These are phyloP conservation scores for Ceratina japonica DNA, from an alignment of 1,140 invertebrate genomes.

Conservation along the genomic window DNA sequence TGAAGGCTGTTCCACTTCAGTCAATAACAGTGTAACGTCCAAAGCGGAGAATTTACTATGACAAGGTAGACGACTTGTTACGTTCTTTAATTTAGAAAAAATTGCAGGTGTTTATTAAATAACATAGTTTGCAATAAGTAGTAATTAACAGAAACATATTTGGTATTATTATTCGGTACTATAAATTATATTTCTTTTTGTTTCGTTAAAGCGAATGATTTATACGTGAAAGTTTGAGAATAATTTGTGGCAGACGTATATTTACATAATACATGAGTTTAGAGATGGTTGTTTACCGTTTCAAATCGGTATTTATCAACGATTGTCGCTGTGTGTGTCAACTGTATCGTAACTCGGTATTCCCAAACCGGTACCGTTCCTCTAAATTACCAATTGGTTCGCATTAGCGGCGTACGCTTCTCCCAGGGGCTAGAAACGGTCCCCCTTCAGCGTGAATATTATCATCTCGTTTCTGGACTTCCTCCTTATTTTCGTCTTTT, in stretches of 20 bases:
- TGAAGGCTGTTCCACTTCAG: too few species aligned
- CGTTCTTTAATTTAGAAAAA: too few species aligned
- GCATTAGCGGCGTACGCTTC: constrained; percentile 38
- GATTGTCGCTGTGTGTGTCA: constrained; percentile 14
- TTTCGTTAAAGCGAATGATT: background rate
- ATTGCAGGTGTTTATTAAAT: too few species aligned
- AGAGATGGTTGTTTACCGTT: background rate
- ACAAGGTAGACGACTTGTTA: too few species aligned
- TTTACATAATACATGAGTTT: background rate
- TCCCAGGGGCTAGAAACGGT: constrained; percentile 35
- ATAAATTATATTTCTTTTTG: too few species aligned
- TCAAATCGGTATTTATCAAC: constrained; percentile 37
- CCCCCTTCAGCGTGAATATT: constrained; percentile 4
- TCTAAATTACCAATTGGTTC: constrained; percentile 55
- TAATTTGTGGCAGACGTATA: background rate
- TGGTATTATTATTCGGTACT: too few species aligned
- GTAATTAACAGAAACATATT: too few species aligned
- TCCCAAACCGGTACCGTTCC: constrained; percentile 37
- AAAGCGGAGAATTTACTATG: too few species aligned
- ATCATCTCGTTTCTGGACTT: background rate
- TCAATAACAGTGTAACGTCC: too few species aligned
- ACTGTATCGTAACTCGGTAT: constrained; percentile 30
- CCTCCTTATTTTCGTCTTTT: background rate
- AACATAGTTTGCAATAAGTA: too few species aligned
- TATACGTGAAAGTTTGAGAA: background rate